Base-by-base conservation (phyloP, 2,888 invertebrate species). In the Chrysolina haemoptera region DNA sequence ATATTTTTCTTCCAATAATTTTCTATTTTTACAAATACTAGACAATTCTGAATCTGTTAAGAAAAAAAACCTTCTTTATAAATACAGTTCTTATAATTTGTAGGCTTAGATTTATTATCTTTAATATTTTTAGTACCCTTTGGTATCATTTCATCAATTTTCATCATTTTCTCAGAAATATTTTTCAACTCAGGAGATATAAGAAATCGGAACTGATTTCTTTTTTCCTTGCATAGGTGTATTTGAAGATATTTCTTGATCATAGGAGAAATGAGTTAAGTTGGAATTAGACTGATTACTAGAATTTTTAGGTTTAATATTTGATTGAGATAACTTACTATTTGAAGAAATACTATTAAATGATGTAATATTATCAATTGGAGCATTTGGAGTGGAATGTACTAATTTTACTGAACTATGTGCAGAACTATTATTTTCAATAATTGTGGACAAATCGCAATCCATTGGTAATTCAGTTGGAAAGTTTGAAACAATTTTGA, bases 191-290 rank as follows among this genome's bases (percentile, higher is more conserved):
- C 46, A 0, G 64, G 64, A 46, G 64, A 64, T 18, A 64, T 43
- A 11, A 64, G 22, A 46, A 64, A 46, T 64, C 64, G 12, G 64
- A 64, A n/a, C 64, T 64, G 22, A 64, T 46, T 41, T 63, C 63
- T 20, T 43, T 63, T 11, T 63, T 16, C 8, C 16, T 59, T 20
- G 18, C 14, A 43, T 6, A 9, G 16, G 8, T 35, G 27, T 40
- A 63, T 63, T 40, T 40, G 40, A 41, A 40, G 16, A 62, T 4
- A 40, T 18, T 12, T 20, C 18, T 18, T 6, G 41, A 63, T 43
- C 18, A 12, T 41, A 11, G 35, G 35, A 11, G 6, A 3, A 40
- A 16, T 9, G n/a, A 40, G 18, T n/a, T 64, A 10, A 43, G n/a
- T 16, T 43, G 4, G 2, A 64, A 64, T 27, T 27, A 27, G 27